Evolutionary conservation across 1,140 invertebrate species (phyloP).

Genomic region (Aphelinus atriplicis): DNA sequence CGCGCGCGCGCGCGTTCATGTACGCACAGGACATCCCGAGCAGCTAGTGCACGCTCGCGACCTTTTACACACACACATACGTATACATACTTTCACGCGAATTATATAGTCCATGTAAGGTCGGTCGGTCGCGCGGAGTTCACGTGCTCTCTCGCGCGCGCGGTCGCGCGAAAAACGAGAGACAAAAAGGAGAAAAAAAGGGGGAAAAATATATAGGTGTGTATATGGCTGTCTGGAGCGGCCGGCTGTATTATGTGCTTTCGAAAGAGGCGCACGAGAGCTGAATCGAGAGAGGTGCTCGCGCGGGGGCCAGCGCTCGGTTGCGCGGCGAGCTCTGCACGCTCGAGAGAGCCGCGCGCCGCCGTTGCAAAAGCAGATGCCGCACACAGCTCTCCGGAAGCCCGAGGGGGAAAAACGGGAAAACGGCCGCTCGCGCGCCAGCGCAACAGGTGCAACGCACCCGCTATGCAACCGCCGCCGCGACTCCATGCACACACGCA

Average conservation of each 20-base stretch:
- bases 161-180: no score
- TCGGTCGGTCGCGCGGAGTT: no score
- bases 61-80: background rate
- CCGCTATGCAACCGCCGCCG: background rate
- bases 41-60: background rate
- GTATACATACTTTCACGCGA: slow-evolving; percentile 5
- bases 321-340: slow-evolving; percentile 8
- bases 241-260: no score
- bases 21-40: no score
- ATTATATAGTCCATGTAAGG: background rate
- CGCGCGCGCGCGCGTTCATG: no score
- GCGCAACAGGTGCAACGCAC: slow-evolving; percentile 14
- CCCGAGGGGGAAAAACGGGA: slow-evolving; percentile 32
- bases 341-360: slow-evolving; percentile 22
- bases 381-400: slow-evolving; percentile 26
- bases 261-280: no score
- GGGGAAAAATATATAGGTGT: no score
- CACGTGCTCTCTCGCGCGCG: no score
- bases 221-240: no score
- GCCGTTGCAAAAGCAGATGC: slow-evolving; percentile 16
- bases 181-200: no score
- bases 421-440: slow-evolving; percentile 10
- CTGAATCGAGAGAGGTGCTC: no score
- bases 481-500: no score
- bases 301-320: background rate